These are phyloP conservation scores for Sylvilagus floridanus DNA, from an alignment of 2,797 vertebrate genomes.

Conservation along the genomic window DNA sequence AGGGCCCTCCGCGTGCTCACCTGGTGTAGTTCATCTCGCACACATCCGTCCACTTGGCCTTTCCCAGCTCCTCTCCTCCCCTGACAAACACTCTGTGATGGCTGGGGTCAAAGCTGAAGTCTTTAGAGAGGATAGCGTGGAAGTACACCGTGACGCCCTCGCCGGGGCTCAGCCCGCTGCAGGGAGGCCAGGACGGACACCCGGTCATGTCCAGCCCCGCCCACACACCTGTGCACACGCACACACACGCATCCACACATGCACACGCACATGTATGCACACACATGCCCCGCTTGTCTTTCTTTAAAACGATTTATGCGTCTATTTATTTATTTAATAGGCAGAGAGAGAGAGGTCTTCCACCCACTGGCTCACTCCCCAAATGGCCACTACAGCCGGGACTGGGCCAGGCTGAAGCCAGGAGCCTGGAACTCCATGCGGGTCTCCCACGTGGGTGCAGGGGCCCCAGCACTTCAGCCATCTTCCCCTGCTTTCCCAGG, in stretches of 20 bases:
- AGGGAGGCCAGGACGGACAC: rapidly evolving
- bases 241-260: rapidly evolving
- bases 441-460: too few relatives aligned
- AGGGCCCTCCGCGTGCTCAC: conserved; percentile 82
- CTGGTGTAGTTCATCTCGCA: conserved; percentile 84
- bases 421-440: too few relatives aligned
- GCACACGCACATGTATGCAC: rapidly evolving
- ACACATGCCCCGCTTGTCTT: too few relatives aligned
- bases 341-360: too few relatives aligned
- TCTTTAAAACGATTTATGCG: too few relatives aligned
- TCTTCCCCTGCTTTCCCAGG: too few relatives aligned
- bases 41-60: not conserved
- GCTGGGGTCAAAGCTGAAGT: conserved; percentile 88
- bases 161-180: conserved; percentile 8
- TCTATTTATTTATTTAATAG: too few relatives aligned
- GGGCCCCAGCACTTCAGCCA: too few relatives aligned
- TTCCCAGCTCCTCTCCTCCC: conserved; percentile 74
- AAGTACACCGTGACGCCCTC: conserved; percentile 91
- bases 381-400: too few relatives aligned
- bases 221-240: rapidly evolving
- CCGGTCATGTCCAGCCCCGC: not conserved
- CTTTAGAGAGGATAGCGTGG: conserved; percentile 93
- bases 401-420: too few relatives aligned
- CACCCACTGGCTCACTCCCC: too few relatives aligned
- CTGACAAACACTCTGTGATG: conserved; percentile 87